Base-by-base conservation (phyloP, 2,888 invertebrate genomes). In the Lycia hirtaria region DNA sequence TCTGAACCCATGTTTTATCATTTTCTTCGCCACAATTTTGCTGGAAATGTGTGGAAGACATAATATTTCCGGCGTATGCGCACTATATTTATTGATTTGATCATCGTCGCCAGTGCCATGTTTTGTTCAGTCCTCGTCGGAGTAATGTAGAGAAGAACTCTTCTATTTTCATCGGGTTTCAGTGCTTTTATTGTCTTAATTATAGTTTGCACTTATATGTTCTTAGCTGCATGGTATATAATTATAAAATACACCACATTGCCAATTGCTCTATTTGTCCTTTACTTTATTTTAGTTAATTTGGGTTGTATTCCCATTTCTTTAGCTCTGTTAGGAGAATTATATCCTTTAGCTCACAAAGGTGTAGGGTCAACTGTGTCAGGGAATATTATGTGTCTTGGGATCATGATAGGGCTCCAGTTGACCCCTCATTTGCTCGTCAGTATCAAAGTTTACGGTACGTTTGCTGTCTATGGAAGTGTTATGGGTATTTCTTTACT, bases 271-370 rank as follows among this genome's bases (percentile, higher is more conserved):
- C n/a, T 45, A 10, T n/a, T 9, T n/a, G n/a, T n/a, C n/a, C n/a
- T 55, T 1, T 55, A 55, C 12, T 55, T 48, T 30, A 35, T 44
- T n/a, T 4, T 41, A 9, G 24, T 35, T 9, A 88, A 87, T 61
- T 74, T 87, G 15, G 88, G 87, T 1, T 83, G 85, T 48, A 79
- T 83, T 4, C 78, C 84, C 0, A 83, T 88, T 49, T 81, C 88
- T 1, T 56, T 85, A 12, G 78, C 80, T 1, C 69, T 88, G 10
- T 56, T 85, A 20, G 88, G 88, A 0, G 88, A 88, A 64, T 55
- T 88, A 4, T 82, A 81, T 32, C 88, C 88, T 0, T 71, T 88
- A 33, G 76, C 70, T 0, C 83, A 87, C 50, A 79, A 80, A n/a
- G 65, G 80, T 78, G 7, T 37, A 26, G 1, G 49, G 49, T n/a